Conservation (phyloP, 2,888 invertebrate species). For the Lacanobia wlatinum region DNA sequence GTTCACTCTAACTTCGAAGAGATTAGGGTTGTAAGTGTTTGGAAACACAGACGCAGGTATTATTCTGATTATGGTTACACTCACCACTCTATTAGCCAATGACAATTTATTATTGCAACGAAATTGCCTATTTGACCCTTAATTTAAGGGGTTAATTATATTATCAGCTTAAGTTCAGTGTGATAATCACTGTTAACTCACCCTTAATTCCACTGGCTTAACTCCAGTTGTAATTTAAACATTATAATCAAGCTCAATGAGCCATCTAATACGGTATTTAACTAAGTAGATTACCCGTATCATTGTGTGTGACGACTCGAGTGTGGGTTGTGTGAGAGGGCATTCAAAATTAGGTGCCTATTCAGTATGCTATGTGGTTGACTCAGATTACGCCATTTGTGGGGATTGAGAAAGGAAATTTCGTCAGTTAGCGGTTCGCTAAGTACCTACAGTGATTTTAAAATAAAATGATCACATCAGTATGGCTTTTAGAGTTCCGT, state of each 20-base stretch:
- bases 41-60: no score
- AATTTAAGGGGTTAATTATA: no score
- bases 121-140: no score
- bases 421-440: background rate
- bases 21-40: no score
- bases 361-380: background rate
- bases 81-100: no score
- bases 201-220: background rate
- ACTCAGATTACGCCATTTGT: background rate
- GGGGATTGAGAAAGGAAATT: background rate
- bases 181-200: background rate
- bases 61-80: no score
- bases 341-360: background rate
- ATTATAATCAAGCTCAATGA: constrained; percentile 34
- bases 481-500: no score
- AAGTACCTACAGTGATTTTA: background rate
- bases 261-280: constrained; percentile 26
- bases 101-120: no score
- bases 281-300: constrained; percentile 31
- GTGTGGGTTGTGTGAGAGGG: constrained; percentile 4
- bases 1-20: no score
- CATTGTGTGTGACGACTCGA: constrained; percentile 6
- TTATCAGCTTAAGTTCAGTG: no score
- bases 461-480: no score
- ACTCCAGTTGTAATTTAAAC: constrained; percentile 11